phyloP scores from a whole-genome alignment of 1,140 invertebrate species.

The Cherax destructor region DNA sequence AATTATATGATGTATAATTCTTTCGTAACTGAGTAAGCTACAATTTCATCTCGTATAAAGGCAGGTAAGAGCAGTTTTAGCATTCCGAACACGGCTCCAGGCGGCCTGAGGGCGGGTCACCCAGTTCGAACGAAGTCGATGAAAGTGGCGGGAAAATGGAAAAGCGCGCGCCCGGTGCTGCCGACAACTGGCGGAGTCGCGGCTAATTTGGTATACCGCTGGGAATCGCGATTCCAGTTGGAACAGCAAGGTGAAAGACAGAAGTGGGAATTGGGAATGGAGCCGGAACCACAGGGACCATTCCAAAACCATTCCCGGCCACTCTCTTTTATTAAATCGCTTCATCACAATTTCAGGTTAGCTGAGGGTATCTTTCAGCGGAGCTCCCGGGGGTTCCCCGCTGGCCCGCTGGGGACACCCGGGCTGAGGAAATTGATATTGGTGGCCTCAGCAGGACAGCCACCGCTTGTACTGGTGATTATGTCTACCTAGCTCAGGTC shows the following conservation, averaged over 20 bases:
- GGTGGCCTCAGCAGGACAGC: conserved; percentile 48
- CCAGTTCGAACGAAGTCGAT: conserved; percentile 60
- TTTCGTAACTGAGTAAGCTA: not conserved
- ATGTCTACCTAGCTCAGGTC: not conserved
- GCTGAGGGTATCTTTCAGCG: conserved; percentile 65
- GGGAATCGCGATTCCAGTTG: conserved; percentile 67
- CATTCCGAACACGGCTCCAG: not conserved
- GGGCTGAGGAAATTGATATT: conserved; percentile 55
- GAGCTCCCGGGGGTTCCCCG: conserved; percentile 24
- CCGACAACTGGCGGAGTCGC: conserved; percentile 67
- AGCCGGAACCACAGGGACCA: conserved; percentile 64
- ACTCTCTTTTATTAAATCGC: conserved; percentile 71
- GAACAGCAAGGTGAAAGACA: conserved; percentile 69
- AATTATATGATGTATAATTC: not conserved
- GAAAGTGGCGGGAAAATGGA: conserved; percentile 70
- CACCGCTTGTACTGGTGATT: conserved; percentile 19
- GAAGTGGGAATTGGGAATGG: conserved; percentile 69
- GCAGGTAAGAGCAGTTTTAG: not conserved
- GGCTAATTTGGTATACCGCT: conserved; percentile 66
- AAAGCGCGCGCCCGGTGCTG: conserved; percentile 66
- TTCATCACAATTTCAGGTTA: conserved; percentile 70
- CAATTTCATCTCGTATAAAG: not conserved
- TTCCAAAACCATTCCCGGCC: conserved; percentile 69
- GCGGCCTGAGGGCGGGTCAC: not conserved
- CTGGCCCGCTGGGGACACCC: conserved; percentile 6